Conservation (phyloP, 2,888 invertebrate genomes). For the Drosophila ochracea region DNA sequence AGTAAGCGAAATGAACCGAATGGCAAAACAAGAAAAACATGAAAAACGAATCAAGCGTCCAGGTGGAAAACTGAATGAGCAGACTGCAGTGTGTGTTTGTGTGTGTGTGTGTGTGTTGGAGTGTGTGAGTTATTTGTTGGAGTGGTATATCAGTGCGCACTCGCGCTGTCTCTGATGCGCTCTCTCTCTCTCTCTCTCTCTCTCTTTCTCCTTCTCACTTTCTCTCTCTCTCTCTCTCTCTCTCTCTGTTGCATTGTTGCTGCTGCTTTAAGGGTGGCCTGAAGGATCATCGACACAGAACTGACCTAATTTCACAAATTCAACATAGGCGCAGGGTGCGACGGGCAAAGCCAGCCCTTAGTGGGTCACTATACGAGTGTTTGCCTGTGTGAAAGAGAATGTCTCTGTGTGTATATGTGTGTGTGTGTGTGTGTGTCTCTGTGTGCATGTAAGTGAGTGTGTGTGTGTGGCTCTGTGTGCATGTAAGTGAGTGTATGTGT, state of each 20-base stretch:
- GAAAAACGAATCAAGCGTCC: slow-evolving; percentile 17
- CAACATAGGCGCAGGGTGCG: slow-evolving; percentile 78
- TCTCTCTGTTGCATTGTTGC: slow-evolving; percentile 32
- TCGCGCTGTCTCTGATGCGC: slow-evolving; percentile 60
- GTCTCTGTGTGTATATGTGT: slow-evolving; percentile 27
- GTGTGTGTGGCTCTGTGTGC: slow-evolving; percentile 24
- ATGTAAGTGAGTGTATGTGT: too few species aligned
- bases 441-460: not conserved
- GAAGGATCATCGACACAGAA: slow-evolving; percentile 86
- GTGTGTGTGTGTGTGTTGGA: slow-evolving; percentile 11
- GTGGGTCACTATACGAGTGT: slow-evolving; percentile 68
- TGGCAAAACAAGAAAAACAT: slow-evolving; percentile 9
- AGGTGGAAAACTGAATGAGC: slow-evolving; percentile 62
- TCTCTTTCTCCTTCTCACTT: slow-evolving; percentile 23
- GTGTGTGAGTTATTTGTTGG: slow-evolving; percentile 18
- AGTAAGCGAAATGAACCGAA: slow-evolving; percentile 73
- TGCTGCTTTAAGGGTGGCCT: slow-evolving; percentile 63
- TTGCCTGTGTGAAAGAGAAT: not conserved
- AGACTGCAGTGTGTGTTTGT: slow-evolving; percentile 36
- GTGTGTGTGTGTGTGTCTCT: slow-evolving; percentile 26
- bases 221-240: slow-evolving; percentile 22
- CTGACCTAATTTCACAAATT: slow-evolving; percentile 85
- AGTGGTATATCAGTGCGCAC: slow-evolving; percentile 68
- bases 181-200: slow-evolving; percentile 37
- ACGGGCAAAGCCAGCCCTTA: slow-evolving; percentile 54